Evolutionary conservation across 1,140 invertebrate species (phyloP).

Genomic region (Drosophila azteca): DNA sequence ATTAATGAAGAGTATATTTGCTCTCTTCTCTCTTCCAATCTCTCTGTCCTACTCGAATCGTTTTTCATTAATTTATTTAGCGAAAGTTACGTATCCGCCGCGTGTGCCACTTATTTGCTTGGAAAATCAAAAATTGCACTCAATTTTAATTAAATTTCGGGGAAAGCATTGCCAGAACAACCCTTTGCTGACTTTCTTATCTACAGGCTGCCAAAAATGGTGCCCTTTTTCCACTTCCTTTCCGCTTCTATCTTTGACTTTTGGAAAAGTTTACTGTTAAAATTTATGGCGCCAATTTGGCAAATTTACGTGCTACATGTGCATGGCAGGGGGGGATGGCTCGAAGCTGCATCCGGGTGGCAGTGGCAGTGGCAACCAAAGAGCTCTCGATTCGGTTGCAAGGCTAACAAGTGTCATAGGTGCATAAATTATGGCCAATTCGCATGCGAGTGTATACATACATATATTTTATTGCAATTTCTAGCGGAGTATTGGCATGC

Average conservation of each 20-base stretch:
- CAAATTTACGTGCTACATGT: constrained; percentile 67
- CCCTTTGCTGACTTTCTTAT: constrained; percentile 41
- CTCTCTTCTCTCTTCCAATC: background rate
- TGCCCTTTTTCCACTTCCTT: background rate
- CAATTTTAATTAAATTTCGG: constrained; percentile 66
- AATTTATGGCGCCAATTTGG: constrained; percentile 71
- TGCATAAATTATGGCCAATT: constrained; percentile 71
- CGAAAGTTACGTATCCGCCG: constrained; percentile 22
- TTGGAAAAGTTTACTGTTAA: constrained; percentile 41
- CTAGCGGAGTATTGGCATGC: background rate
- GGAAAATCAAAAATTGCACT: constrained; percentile 41
- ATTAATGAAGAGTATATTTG: too few relatives aligned
- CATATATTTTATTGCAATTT: constrained; percentile 44
- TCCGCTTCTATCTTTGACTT: constrained; percentile 32
- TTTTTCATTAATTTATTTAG: constrained; percentile 6
- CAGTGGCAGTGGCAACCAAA: constrained; percentile 6
- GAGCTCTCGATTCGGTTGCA: constrained; percentile 14
- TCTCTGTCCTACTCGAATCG: background rate
- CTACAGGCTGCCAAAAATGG: constrained; percentile 32
- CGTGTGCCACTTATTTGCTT: background rate
- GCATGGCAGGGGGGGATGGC: constrained; percentile 13
- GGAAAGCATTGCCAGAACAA: constrained; percentile 17
- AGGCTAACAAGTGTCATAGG: constrained; percentile 52
- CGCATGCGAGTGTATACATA: constrained; percentile 5
- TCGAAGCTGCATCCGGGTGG: constrained; percentile 18